Base-by-base conservation (phyloP, 2,113 vertebrate genomes). In the Megaceryle torquata region DNA sequence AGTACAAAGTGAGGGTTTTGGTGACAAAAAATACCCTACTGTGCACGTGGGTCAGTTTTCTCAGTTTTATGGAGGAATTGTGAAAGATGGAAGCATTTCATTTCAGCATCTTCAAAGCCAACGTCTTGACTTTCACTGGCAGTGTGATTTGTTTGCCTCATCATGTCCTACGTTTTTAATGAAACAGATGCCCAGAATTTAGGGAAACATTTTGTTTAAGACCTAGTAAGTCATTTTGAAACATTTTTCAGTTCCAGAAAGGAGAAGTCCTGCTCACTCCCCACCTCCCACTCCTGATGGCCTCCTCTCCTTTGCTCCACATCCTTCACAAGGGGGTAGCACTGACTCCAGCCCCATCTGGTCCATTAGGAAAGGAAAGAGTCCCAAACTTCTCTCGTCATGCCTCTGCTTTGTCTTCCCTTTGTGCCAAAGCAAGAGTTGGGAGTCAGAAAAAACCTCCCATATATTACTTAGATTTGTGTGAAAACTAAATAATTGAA, bases 401-500 rank as follows among this genome's bases (percentile, higher is more conserved):
- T 50, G 41, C 46, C 28, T 83, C 37, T n/a, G 48, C 64, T 87
- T 63, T 9, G 4, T 69, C 64, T 82, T 82, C 26, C 11, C 16
- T 63, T 81, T 51, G 50, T 86, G 68, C 63, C 79, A 80, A 76
- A 82, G 1, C 10, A 24, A 88, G 22, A 35, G 50, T 63, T 67
- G 72, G 31, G 51, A 82, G 67, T 59, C 1, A 25, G 22, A 56
- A 72, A 68, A n/a, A 21, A 53, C 4, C 51, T 28, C 25, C 31
- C 8, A 5, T 54, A 44, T 57, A 68, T 64, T 89, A 43, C 59
- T 91, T 61, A 65, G 37, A 70, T 35, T 77, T 82, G 35, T 91
- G 70, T 87, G 70, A 70, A 95, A 74, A 95, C 51, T 29, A 80
- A 96, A 91, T 95, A 91, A 94, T 60, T 70, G 25, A 82, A 63